phyloP scores from a whole-genome alignment of 1,140 invertebrate species.

The Gryllus bimaculatus region DNA sequence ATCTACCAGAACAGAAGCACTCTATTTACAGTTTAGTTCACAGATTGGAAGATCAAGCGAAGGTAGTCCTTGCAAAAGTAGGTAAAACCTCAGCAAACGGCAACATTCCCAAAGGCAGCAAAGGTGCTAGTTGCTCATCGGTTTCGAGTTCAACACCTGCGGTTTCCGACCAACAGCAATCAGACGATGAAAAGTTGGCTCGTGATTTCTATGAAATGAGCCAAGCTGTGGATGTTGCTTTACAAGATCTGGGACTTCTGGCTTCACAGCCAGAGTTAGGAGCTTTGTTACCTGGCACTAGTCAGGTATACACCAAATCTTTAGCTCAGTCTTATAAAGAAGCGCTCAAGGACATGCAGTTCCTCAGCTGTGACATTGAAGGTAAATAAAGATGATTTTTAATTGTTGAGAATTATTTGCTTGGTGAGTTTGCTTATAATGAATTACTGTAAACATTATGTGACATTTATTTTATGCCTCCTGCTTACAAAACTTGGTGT shows the following conservation, averaged over 20 bases:
- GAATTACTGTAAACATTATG: no score
- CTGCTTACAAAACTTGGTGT: no score
- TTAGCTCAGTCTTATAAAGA: slow-evolving; percentile 15
- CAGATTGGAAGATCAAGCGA: slow-evolving; percentile 18
- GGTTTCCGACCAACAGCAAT: not conserved
- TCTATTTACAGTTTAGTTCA: slow-evolving; percentile 17
- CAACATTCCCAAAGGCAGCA: slow-evolving; percentile 1
- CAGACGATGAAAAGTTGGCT: slow-evolving; percentile 18
- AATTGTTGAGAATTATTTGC: not conserved
- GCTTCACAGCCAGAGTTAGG: not conserved
- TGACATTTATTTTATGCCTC: no score
- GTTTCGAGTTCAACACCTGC: no score
- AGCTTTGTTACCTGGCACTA: not conserved
- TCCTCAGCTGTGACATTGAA: slow-evolving; percentile 22
- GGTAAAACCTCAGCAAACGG: slow-evolving; percentile 17
- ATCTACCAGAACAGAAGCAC: slow-evolving; percentile 19
- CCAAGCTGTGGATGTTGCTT: slow-evolving; percentile 11
- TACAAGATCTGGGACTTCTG: slow-evolving; percentile 13
- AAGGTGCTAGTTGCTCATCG: not conserved
- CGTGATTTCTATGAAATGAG: slow-evolving; percentile 17
- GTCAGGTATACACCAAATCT: not conserved
- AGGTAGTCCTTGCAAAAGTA: slow-evolving; percentile 13
- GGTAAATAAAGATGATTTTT: slow-evolving; percentile 11
- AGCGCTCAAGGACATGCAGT: slow-evolving; percentile 21
- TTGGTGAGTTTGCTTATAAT: no score